phyloP scores from a whole-genome alignment of 2,113 vertebrate genomes.

The Macquaria australasica region DNA sequence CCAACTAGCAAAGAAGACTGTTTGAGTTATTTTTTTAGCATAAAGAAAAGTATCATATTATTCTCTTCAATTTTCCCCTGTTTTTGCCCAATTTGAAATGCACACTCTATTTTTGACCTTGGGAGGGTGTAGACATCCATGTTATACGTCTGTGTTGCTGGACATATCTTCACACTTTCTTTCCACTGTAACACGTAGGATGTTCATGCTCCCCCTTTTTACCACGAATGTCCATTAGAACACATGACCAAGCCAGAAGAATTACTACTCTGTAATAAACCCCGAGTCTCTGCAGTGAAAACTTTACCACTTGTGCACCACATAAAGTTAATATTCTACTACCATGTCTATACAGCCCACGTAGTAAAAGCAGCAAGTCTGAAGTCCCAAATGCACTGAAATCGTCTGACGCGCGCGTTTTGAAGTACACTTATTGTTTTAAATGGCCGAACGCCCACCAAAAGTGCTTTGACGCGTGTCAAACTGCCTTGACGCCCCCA shows the following conservation, averaged over 20 bases:
- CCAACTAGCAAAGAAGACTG: not conserved
- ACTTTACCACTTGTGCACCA: not conserved
- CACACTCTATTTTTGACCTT: not conserved
- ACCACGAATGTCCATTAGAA: not conserved
- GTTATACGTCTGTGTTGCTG: not conserved
- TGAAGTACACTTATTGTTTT: too few relatives aligned
- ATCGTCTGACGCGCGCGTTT: too few relatives aligned
- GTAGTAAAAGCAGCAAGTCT: too few relatives aligned
- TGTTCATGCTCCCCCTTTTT: not conserved
- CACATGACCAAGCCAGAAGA: not conserved
- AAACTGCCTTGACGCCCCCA: too few relatives aligned
- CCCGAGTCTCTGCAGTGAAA: not conserved
- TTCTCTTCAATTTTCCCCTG: too few relatives aligned
- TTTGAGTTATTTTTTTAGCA: not conserved
- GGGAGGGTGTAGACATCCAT: not conserved
- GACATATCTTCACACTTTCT: not conserved
- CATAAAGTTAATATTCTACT: not conserved
- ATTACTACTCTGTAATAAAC: not conserved
- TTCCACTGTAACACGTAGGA: not conserved
- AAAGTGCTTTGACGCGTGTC: too few relatives aligned
- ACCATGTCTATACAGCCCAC: not conserved
- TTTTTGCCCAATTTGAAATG: not conserved
- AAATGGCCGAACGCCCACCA: too few relatives aligned
- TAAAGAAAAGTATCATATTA: not conserved
- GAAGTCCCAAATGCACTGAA: too few relatives aligned